phyloP scores from a whole-genome alignment of 2,797 vertebrate genomes.

The Ctenosaura bakeri region DNA sequence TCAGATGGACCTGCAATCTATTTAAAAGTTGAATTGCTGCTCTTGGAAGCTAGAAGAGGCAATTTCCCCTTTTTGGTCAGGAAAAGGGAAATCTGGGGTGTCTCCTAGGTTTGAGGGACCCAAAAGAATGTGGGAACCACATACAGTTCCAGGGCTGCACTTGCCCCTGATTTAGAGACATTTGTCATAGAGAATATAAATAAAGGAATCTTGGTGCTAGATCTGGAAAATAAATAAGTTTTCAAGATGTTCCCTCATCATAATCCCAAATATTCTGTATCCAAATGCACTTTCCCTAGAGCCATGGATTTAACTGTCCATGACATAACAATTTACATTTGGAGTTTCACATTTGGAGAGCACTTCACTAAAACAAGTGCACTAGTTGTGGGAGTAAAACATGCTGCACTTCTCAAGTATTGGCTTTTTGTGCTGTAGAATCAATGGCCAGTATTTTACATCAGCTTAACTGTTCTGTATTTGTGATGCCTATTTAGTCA shows the following conservation, averaged over 20 bases:
- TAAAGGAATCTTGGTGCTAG: background rate
- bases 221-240: background rate
- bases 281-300: background rate
- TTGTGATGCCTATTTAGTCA: too few species aligned
- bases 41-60: too few species aligned
- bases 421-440: too few species aligned
- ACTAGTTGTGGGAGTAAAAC: background rate
- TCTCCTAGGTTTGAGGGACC: too few species aligned
- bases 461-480: too few species aligned
- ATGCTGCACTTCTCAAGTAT: background rate
- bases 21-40: too few species aligned
- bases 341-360: background rate
- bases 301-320: background rate
- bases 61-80: too few species aligned
- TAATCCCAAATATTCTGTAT: background rate
- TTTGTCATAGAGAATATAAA: background rate
- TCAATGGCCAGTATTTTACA: too few species aligned
- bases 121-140: too few species aligned
- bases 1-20: too few species aligned
- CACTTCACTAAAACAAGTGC: background rate
- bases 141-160: background rate
- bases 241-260: background rate
- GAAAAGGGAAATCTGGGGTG: too few species aligned
- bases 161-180: background rate
- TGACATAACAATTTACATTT: background rate